Conservation (phyloP, 2,888 invertebrate species). For the Diploptera punctata region DNA sequence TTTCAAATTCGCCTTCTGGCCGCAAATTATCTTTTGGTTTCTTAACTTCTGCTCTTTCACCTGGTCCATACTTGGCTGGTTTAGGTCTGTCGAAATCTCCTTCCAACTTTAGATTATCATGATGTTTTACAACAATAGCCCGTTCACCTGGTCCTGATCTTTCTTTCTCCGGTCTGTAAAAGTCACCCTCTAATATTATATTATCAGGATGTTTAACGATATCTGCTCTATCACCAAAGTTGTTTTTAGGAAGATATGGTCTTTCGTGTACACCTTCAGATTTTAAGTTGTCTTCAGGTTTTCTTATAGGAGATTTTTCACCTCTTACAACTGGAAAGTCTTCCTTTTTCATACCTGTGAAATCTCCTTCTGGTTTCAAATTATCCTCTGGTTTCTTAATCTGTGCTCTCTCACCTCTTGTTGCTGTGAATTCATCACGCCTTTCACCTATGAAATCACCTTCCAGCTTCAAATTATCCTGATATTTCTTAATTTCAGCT, state of each 20-base stretch:
- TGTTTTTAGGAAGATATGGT: slow-evolving; percentile 53
- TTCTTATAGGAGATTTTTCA: slow-evolving; percentile 45
- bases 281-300: slow-evolving; percentile 48
- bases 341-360: slow-evolving; percentile 11
- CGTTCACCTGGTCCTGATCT: slow-evolving; percentile 49
- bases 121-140: slow-evolving; percentile 48
- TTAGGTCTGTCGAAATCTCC: slow-evolving; percentile 54
- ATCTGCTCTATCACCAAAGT: slow-evolving; percentile 66
- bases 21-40: slow-evolving; percentile 66
- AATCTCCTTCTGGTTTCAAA: slow-evolving; percentile 65
- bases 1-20: slow-evolving; percentile 60
- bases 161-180: slow-evolving; percentile 54
- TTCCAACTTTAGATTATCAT: slow-evolving; percentile 52
- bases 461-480: slow-evolving; percentile 56
- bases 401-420: slow-evolving; percentile 43
- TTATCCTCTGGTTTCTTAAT: slow-evolving; percentile 62
- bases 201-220: slow-evolving; percentile 68
- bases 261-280: slow-evolving; percentile 50
- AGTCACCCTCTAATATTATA: slow-evolving; percentile 60
- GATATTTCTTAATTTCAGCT: slow-evolving; percentile 46
- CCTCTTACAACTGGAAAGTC: slow-evolving; percentile 51
- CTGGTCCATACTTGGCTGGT: slow-evolving; percentile 38
- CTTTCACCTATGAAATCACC: slow-evolving; percentile 57
- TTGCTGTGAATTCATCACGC: slow-evolving; percentile 41
- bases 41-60: slow-evolving; percentile 46